Base-by-base conservation (phyloP, 2,888 invertebrate genomes). In the Chironomus riparius region DNA sequence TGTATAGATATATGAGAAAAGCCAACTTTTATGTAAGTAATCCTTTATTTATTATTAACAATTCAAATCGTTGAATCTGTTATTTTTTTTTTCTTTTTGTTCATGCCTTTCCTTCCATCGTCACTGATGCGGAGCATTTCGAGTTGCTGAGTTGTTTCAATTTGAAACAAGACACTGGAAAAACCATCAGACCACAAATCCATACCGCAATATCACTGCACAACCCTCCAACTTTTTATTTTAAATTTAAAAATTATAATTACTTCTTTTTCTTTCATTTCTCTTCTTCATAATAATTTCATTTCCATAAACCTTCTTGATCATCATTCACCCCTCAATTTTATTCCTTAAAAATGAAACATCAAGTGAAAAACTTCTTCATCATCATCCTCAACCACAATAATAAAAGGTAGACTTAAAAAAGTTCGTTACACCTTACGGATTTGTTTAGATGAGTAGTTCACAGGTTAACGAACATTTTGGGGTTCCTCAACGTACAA, bases 131-230 rank as follows among this genome's bases (percentile, higher is more conserved):
- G 47, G 15, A 13, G 3, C 68, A 22, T 47, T 15, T 38, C 21
- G 47, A 28, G 47, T 38, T 38, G 47, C n/a, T 68, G 70, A 18
- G n/a, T 70, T 70, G 70, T 70, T 65, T 65, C 21, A 24, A 13
- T 24, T 65, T 22, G 21, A 68, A 68, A n/a, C 47, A 47, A 71
- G 56, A 71, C n/a, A 71, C 24, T 71, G 71, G 68, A 71, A 71
- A 71, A 71, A 71, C 47, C 71, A 71, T 71, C 71, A 71, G 71
- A 71, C 71, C 71, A 56, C 71, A 71, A 71, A 71, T 71, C 71
- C 56, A 70, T 70, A 48, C 48, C 48, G 47, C 21, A 47, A 68
- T 68, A 68, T 68, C 47, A 71, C 50, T 71, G 65, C 65, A 65
- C 65, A 65, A 65, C 65, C 65, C 65, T 65, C 24, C 21, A 65